These are phyloP conservation scores for Emydoidea blandingii DNA, from an alignment of 2,797 vertebrate genomes.

Conservation along the genomic window DNA sequence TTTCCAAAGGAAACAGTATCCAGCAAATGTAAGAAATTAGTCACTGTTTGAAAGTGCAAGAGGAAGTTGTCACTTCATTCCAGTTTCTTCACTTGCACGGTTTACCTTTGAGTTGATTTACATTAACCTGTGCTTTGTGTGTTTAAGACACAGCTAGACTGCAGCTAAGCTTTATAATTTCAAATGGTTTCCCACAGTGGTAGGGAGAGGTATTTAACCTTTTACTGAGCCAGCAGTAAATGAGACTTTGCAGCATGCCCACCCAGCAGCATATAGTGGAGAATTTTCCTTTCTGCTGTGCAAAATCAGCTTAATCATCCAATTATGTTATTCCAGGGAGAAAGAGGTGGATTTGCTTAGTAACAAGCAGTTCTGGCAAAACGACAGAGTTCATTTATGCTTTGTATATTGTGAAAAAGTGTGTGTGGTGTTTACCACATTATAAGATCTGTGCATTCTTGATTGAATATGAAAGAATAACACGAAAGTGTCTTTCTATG, in stretches of 20 bases:
- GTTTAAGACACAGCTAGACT: background rate
- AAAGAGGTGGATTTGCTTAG: background rate
- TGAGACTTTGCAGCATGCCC: background rate
- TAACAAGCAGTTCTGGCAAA: background rate
- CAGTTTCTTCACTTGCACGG: background rate
- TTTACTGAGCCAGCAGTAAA: background rate
- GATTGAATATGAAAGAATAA: background rate
- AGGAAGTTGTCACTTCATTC: background rate
- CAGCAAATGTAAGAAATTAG: background rate
- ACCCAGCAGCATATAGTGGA: background rate
- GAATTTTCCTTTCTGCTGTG: background rate
- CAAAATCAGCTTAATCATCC: background rate
- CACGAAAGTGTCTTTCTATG: background rate
- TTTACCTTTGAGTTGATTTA: background rate
- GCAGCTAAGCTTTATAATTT: background rate
- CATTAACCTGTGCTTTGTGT: background rate
- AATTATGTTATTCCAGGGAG: background rate
- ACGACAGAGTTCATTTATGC: accelerated
- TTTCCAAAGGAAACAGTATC: background rate
- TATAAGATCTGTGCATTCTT: background rate
- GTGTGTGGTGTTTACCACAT: background rate
- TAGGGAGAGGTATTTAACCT: background rate
- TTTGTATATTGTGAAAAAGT: background rate
- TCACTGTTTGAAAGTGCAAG: background rate
- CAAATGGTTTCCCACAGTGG: background rate